Evolutionary conservation across 1,140 invertebrate species (phyloP).

Genomic region (Brevipalpus yothersi): DNA sequence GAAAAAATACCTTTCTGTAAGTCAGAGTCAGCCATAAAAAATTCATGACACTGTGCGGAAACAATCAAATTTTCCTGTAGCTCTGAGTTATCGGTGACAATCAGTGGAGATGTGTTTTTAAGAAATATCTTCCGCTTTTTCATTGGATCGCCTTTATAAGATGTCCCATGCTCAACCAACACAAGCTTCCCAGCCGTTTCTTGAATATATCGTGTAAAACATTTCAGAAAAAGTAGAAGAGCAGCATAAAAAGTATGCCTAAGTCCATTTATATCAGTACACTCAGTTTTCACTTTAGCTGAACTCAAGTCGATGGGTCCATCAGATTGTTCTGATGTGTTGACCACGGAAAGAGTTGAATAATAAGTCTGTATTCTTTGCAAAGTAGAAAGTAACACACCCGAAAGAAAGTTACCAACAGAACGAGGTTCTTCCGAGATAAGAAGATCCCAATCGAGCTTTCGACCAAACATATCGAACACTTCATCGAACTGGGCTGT

Average conservation of each 20-base stretch:
- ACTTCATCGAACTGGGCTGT: not conserved
- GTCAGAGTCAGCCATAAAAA: not conserved
- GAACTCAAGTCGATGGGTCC: not conserved
- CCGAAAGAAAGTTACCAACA: not conserved
- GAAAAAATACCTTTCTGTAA: not conserved
- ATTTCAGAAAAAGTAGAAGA: not conserved
- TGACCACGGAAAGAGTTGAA: not conserved
- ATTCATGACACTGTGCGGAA: not conserved
- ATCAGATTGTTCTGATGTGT: not conserved
- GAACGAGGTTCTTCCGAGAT: not conserved
- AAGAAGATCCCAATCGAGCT: not conserved
- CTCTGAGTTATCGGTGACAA: not conserved
- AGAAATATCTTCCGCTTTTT: not conserved
- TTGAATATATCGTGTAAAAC: not conserved
- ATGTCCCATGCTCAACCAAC: not conserved
- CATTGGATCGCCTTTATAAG: not conserved
- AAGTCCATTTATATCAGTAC: not conserved
- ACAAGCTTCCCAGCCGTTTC: not conserved
- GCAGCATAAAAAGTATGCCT: not conserved
- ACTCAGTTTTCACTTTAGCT: not conserved
- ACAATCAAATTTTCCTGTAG: not conserved
- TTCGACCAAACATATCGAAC: not conserved
- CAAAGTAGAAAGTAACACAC: not conserved
- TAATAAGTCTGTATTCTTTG: not conserved
- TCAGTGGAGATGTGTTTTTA: not conserved